Base-by-base conservation (phyloP, 2,888 invertebrate species). In the Netelia inedita region DNA sequence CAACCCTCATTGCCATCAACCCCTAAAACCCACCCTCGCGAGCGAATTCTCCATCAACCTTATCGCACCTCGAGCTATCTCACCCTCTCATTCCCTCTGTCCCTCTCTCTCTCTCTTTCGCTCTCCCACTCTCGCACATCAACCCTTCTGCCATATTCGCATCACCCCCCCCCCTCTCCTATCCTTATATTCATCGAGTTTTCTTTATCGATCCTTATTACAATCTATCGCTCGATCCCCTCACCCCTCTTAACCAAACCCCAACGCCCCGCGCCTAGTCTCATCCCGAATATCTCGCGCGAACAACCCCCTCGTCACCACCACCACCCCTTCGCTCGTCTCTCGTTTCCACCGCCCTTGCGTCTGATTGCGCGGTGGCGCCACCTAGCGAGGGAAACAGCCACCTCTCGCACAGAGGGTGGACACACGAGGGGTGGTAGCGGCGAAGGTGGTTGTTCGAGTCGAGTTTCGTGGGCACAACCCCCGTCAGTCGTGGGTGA, bases 401-500 rank as follows among this genome's bases (percentile, higher is more conserved):
- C 82, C 84, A 86, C 80, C 78, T 89, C 35, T 86, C 68, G 35
- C 11, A 61, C 55, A 53, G 43, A 50, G 46, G 63, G 11, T 28
- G 50, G 28, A 63, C 61, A 76, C 63, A 76, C 55, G 35, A 66
- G 55, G 69, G 83, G 61, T 57, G 69, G 72, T 23, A 57, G 69
- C 10, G 53, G 35, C 68, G 72, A 65, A 72, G 85, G 79, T 66
- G 72, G 81, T 73, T 72, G 80, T 35, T 35, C 35, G 79, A 73
- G 80, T 76, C 73, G 72, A 83, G 85, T 86, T 81, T 83, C 57
- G 86, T 74, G 83, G 35, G 83, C 76, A 76, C 65, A 65, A 79
- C 79, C 82, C 86, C 87, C 86, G 88, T 91, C 92, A 93, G 91
- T 92, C 89, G 91, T 89, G 90, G 89, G 91, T 91, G 90, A 90